phyloP scores from a whole-genome alignment of 2,797 vertebrate genomes.

The Ceryle rudis region DNA sequence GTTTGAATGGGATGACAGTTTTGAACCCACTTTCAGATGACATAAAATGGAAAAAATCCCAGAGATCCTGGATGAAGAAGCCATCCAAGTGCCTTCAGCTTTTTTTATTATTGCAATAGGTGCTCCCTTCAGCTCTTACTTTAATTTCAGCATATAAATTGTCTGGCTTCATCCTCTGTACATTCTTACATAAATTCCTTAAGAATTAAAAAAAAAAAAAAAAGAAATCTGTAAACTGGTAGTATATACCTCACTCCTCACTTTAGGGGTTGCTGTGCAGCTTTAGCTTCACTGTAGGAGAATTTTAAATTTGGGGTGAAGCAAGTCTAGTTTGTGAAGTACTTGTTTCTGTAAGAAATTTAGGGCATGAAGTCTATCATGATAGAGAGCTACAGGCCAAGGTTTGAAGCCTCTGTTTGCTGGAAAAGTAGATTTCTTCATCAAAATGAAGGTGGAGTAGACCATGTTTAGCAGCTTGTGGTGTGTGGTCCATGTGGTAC shows the following conservation, averaged over 20 bases:
- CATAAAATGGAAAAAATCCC: neutral
- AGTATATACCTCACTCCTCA: neutral
- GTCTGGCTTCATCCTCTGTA: neutral
- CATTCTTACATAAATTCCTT: neutral
- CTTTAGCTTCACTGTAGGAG: neutral
- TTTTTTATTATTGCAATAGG: slow-evolving; percentile 14
- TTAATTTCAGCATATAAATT: neutral
- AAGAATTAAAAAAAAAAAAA: neutral
- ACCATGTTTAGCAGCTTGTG: neutral
- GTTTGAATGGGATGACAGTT: neutral
- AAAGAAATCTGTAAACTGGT: neutral
- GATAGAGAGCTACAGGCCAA: neutral
- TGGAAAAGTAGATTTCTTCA: neutral
- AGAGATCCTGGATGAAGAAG: neutral
- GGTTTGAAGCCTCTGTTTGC: neutral
- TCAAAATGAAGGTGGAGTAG: neutral
- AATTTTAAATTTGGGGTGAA: neutral
- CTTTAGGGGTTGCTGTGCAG: neutral
- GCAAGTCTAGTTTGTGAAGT: neutral
- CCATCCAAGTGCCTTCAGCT: neutral
- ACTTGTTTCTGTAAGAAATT: neutral
- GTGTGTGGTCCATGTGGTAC: neutral
- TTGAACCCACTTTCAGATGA: neutral
- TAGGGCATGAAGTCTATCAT: neutral
- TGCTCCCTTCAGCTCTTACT: neutral